Evolutionary conservation across 2,888 invertebrate genomes (phyloP).

Genomic region (Matsumyia berberina): DNA sequence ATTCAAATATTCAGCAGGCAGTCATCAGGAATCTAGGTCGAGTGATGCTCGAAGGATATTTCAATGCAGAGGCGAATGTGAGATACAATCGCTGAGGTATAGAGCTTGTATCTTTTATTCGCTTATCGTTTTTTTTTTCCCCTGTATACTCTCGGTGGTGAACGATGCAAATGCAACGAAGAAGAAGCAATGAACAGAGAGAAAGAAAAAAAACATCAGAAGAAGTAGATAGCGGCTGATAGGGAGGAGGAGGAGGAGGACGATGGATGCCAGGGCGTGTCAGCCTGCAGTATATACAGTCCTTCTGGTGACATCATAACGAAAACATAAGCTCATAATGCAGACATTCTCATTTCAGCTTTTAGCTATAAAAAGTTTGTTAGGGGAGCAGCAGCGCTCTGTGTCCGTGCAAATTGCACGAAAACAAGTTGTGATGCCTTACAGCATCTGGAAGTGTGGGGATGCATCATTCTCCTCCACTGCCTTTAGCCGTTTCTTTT

Average conservation of each 20-base stretch:
- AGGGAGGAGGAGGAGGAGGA: constrained; percentile 13
- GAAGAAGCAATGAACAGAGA: constrained; percentile 48
- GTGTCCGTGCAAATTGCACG: constrained; percentile 62
- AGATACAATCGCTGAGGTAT: constrained; percentile 64
- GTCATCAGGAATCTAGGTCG: constrained; percentile 72
- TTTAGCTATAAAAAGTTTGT: constrained; percentile 64
- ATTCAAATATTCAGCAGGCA: constrained; percentile 63
- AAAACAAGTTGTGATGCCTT: constrained; percentile 54
- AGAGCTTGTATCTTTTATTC: constrained; percentile 69
- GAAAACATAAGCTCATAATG: constrained; percentile 75
- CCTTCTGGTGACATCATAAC: constrained; percentile 74
- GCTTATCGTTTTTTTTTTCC: constrained; percentile 40
- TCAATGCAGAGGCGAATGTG: constrained; percentile 74
- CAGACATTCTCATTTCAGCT: constrained; percentile 73
- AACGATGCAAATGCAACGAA: constrained; percentile 37
- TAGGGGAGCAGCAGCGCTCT: constrained; percentile 26
- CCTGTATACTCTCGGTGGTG: constrained; percentile 7
- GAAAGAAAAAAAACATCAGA: constrained; percentile 29
- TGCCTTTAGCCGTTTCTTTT: constrained; percentile 12
- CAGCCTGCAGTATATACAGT: constrained; percentile 46
- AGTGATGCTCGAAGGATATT: constrained; percentile 77
- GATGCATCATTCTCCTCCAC: not conserved
- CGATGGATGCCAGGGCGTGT: constrained; percentile 60
- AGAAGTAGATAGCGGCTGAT: constrained; percentile 31
- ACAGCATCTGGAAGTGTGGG: constrained; percentile 1